Evolutionary conservation across 30 jellyfish, hydroid and myxozoan species (phyloP).

Genomic region (Aurelia aurita complex sp. Pacific): DNA sequence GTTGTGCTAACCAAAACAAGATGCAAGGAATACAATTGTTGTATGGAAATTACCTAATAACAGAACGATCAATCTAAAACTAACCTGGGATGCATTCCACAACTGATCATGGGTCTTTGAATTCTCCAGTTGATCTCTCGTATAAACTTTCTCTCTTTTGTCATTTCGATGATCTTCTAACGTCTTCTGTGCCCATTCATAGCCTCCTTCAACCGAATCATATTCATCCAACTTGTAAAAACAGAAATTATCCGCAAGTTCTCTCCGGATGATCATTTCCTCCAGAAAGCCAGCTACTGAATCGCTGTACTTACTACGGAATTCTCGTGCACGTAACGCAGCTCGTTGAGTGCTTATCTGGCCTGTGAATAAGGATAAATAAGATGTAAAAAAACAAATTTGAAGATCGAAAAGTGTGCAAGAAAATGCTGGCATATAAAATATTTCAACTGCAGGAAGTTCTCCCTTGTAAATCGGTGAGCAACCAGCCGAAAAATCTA

Average conservation of each 20-base stretch:
- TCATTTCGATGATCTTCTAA: conserved; percentile 71
- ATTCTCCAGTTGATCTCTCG: conserved; percentile 57
- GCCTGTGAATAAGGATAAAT: conserved; percentile 22
- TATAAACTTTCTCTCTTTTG: conserved; percentile 65
- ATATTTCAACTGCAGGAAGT: too few relatives aligned
- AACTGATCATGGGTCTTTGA: conserved; percentile 80
- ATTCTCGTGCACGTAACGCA: conserved; percentile 62
- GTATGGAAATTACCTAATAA: too few relatives aligned
- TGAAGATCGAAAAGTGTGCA: background rate
- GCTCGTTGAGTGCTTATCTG: conserved; percentile 84
- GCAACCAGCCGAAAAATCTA: too few relatives aligned
- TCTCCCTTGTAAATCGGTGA: too few relatives aligned
- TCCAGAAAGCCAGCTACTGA: conserved; percentile 78
- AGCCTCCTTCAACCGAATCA: conserved; percentile 77
- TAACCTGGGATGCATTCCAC: conserved; percentile 94
- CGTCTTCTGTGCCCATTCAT: conserved; percentile 82
- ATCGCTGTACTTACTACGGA: conserved; percentile 44
- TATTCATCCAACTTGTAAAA: conserved; percentile 60
- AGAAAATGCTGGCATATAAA: too few relatives aligned
- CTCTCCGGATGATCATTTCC: conserved; percentile 80
- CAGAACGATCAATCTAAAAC: background rate
- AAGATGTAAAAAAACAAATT: background rate
- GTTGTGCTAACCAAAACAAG: too few relatives aligned
- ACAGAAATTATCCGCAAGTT: conserved; percentile 78
- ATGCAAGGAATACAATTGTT: too few relatives aligned